Conservation (phyloP, 1,140 invertebrate genomes). For the Sycophila sp. region DNA sequence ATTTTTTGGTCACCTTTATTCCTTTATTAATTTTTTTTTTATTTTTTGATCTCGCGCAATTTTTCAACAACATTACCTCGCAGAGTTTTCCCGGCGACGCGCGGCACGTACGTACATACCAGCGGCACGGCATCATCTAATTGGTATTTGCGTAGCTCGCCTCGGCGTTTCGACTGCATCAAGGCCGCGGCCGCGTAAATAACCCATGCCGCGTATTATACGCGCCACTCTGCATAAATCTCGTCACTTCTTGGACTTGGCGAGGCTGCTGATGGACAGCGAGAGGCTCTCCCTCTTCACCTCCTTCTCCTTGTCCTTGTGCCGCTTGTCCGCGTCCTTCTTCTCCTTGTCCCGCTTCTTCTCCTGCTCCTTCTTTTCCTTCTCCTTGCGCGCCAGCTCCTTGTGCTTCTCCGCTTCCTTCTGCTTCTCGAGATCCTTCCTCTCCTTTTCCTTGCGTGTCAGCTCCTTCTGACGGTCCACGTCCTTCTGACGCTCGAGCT, state of each 20-base stretch:
- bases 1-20: no score
- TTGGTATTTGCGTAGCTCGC: constrained; percentile 4
- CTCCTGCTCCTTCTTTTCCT: constrained; percentile 11
- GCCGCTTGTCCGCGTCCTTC: constrained; percentile 8
- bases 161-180: background rate
- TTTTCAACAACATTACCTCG: background rate
- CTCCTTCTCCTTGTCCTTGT: background rate
- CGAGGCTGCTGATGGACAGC: background rate
- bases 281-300: constrained; percentile 35
- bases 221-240: constrained; percentile 5
- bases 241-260: background rate
- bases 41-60: no score
- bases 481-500: background rate
- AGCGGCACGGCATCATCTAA: background rate
- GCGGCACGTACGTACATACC: background rate
- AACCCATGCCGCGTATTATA: background rate
- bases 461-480: constrained; percentile 8
- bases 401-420: background rate
- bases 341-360: background rate
- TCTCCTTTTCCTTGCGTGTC: constrained; percentile 29
- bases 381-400: constrained; percentile 25
- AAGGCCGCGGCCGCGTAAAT: no score
- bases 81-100: background rate
- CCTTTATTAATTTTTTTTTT: no score
- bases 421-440: constrained; percentile 11